Conservation (phyloP, 2,888 invertebrate species). For the Dendrolimus houi region DNA sequence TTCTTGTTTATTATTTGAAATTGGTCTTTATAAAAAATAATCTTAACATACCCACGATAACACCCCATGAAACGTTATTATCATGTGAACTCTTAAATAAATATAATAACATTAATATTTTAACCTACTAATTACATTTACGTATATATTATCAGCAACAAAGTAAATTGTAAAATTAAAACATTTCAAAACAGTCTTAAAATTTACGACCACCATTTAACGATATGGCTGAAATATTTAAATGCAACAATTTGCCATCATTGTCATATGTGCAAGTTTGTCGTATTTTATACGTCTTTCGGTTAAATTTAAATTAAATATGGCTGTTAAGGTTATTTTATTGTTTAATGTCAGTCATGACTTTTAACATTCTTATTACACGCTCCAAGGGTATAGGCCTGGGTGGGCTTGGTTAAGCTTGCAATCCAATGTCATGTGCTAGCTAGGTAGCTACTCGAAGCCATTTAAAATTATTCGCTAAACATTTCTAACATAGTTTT, state of each 20-base stretch:
- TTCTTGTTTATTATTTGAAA: too few species aligned
- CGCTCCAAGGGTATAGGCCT: not conserved
- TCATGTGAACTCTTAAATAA: too few species aligned
- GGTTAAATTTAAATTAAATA: not conserved
- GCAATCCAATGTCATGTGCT: not conserved
- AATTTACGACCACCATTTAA: not conserved
- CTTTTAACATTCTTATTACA: not conserved
- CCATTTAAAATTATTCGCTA: too few species aligned
- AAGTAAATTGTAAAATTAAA: not conserved
- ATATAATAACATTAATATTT: too few species aligned
- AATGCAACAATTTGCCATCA: not conserved
- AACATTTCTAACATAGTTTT: too few species aligned
- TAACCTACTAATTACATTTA: not conserved
- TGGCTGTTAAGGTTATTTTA: not conserved
- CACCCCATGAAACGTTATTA: too few species aligned
- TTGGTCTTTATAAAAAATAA: too few species aligned
- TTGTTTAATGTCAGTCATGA: not conserved
- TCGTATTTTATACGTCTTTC: not conserved
- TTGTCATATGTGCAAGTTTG: not conserved
- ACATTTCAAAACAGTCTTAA: not conserved
- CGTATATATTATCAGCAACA: not conserved
- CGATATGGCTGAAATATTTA: not conserved
- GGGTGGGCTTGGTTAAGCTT: not conserved
- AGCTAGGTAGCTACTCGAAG: too few species aligned
- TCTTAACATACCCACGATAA: too few species aligned